Conservation (phyloP, 2,888 invertebrate genomes). For the Hydraecia micacea region DNA sequence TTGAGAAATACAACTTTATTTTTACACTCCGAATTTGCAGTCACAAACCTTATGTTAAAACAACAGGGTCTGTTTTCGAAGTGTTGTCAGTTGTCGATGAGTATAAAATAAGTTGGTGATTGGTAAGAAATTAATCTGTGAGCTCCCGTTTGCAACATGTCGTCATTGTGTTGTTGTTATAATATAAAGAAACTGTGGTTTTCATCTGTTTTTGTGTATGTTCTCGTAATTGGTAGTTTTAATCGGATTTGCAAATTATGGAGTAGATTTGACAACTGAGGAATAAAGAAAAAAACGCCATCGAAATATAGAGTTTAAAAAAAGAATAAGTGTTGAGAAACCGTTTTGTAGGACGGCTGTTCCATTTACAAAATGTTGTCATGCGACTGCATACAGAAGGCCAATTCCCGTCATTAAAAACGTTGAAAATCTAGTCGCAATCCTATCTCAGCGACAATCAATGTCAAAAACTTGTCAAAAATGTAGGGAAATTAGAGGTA, state of each 20-base stretch:
- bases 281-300: background rate
- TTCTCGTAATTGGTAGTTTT: conserved; percentile 31
- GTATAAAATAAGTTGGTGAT: conserved; percentile 21
- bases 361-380: background rate
- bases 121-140: conserved; percentile 56
- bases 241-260: conserved; percentile 46
- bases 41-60: background rate
- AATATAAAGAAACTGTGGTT: conserved; percentile 56
- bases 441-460: too few species aligned
- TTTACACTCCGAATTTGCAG: background rate
- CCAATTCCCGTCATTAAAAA: too few species aligned
- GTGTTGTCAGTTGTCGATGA: background rate
- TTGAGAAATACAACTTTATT: conserved; percentile 6
- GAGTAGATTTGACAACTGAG: background rate
- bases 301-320: background rate
- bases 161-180: conserved; percentile 45
- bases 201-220: conserved; percentile 46
- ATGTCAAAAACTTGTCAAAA: too few species aligned
- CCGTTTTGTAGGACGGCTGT: background rate
- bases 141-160: conserved; percentile 68
- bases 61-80: background rate
- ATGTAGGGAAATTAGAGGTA: too few species aligned
- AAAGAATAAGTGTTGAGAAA: background rate
- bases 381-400: background rate
- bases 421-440: too few species aligned